A percentile compares a stretch with the other conserved stretches of the same genome.
phyloP scores from a whole-genome alignment of 1,140 invertebrate genomes.

The Meloidogyne floridensis region DNA sequence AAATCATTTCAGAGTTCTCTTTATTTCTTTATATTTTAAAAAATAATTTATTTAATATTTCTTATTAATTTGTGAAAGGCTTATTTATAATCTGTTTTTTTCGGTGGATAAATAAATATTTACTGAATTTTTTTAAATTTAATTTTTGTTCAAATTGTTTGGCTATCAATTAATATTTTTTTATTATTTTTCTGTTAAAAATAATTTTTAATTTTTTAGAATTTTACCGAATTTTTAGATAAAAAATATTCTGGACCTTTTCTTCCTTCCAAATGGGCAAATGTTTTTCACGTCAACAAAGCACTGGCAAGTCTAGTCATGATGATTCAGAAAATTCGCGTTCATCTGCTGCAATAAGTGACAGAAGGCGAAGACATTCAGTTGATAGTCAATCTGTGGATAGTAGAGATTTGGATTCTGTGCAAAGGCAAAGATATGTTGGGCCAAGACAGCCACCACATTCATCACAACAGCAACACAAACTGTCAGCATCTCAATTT shows the following conservation, averaged over 20 bases:
- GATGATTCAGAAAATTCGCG: conserved; percentile 22
- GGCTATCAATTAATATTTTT: not conserved
- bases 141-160: too few relatives aligned
- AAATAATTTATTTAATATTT: not conserved
- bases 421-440: not conserved
- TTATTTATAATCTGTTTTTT: not conserved
- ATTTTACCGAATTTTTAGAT: not conserved
- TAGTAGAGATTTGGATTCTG: conserved; percentile 10
- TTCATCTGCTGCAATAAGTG: conserved; percentile 4
- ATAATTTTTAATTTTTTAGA: too few relatives aligned
- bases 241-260: not conserved
- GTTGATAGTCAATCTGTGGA: conserved; percentile 22
- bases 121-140: too few relatives aligned
- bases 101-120: too few relatives aligned
- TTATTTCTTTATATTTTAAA: not conserved
- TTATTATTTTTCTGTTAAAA: not conserved
- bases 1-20: not conserved
- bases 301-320: not conserved
- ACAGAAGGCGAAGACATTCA: not conserved
- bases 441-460: conserved; percentile 1
- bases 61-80: not conserved
- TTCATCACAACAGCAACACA: conserved; percentile 11
- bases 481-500: conserved; percentile 22
- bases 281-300: conserved; percentile 20
- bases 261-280: conserved; percentile 7